Evolutionary conservation across 2,113 vertebrate genomes (phyloP), one percentile per base, ranked within the genome.

Genomic region (Rhabdornis inornatus): DNA sequence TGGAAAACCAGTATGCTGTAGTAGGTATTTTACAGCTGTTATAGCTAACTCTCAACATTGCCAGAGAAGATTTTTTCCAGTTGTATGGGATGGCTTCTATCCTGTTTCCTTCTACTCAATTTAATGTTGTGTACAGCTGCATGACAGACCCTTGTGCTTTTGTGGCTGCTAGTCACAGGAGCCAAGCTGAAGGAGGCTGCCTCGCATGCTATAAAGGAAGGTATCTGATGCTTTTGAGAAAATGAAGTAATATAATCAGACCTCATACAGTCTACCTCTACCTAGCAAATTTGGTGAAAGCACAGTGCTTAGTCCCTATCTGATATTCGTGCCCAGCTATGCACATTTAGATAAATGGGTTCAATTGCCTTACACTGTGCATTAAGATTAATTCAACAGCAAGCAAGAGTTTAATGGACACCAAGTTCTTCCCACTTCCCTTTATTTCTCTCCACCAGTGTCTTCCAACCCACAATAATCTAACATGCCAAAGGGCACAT

Each of bases 81-180:
- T 47, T 30, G 5, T 13, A 22, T 7, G 22, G 24, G 4, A 15
- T n/a, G 6, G 3, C 44, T 83, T 65, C 63, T 37, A 17, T 35
- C 23, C 21, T 52, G 13, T 33, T 79, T 50, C 57, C 53, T 35
- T 47, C 17, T 39, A 39, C 21, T 49, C 0, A 0, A 6, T 56
- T 42, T 31, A 15, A 24, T 14, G 33, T 5, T 18, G n/a, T 0
- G 0, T 35, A 13, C 25, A 91, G 10, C 28, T 42, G 24, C 25
- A 13, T 0, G 5, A 53, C 30, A 83, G 21, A 56, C 7, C 9
- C 11, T 55, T 0, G 1, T n/a, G 27, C 11, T 61, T 16, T 50
- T 27, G 4, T 4, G 7, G 24, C 16, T n/a, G 28, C 44, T 25
- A 9, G 15, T 45, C 59, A 42, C 30, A 60, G 69, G 20, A 69